Evolutionary conservation across 2,888 invertebrate genomes (phyloP), one percentile per base, ranked within the genome.

Genomic region (Antitype chi): DNA sequence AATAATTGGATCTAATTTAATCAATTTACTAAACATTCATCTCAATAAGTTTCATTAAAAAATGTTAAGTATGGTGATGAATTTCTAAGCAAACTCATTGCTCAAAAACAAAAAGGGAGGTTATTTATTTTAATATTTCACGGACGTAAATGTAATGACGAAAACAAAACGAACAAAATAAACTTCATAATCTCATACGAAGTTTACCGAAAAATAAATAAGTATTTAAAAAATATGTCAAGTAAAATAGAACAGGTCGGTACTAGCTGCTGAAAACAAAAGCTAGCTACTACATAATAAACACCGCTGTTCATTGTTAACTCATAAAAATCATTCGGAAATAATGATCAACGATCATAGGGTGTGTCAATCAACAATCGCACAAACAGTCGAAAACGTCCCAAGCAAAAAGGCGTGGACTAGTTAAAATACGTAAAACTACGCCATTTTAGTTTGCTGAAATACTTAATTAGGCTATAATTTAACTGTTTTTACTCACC

Each of bases 401-500:
- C 25, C 28, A 74, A 67, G 70, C 59, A 47, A 57, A 70, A 78
- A 79, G 82, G 70, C 81, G 85, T 88, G 55, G 70, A 84, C 25
- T 23, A 47, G 23, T 25, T 53, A 43, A 76, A 25, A 15, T 87
- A 88, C 70, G 20, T n/a, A 2, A 17, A 7, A 13, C 17, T 43
- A 53, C 76, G 76, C 78, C 75, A 78, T 81, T 75, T 83, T 85
- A 32, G 6, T 13, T 20, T 20, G 1, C 4, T n/a, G 15, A 62
- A 43, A 57, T n/a, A n/a, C 13, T 60, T 6, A 20, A 20, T 25
- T 43, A 64, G 0, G 6, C 7, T 67, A 11, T 52, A 28, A 60
- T 49, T 20, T 60, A 28, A 8, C 4, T 38, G 17, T 70, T 84
- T 89, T 89, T 69, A 93, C 95, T 95, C 81, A 95, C 95, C 94